Percentiles rank a stretch among this genome's conserved stretches.
Conservation (phyloP, 2,113 vertebrate genomes). For the Channa maculata region DNA sequence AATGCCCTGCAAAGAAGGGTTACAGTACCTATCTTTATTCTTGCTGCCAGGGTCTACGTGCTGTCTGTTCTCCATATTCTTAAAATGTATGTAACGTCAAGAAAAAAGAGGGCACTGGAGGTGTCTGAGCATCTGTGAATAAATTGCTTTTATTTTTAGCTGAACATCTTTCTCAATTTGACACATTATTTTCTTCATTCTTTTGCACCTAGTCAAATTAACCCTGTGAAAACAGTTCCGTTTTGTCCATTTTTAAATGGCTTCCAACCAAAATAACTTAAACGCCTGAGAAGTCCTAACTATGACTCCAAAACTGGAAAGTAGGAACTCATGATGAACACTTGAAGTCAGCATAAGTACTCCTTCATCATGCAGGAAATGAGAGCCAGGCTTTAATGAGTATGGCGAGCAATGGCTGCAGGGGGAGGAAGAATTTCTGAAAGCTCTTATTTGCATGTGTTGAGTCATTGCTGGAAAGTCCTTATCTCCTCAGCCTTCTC, state of each 20-base stretch:
- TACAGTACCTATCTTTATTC: too few relatives aligned
- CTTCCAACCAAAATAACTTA: constrained; percentile 22
- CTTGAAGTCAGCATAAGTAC: constrained; percentile 30
- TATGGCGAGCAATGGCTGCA: constrained; percentile 18
- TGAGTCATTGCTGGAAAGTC: constrained; percentile 62
- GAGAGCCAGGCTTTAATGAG: constrained; percentile 47
- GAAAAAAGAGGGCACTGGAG: not conserved
- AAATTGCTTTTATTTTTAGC: not conserved
- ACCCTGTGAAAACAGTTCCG: not conserved
- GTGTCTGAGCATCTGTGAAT: not conserved
- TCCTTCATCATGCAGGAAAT: constrained; percentile 37
- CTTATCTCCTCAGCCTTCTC: constrained; percentile 56
- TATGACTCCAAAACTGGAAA: constrained; percentile 20
- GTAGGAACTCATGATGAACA: constrained; percentile 34
- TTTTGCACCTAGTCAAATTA: constrained; percentile 1
- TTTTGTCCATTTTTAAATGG: constrained; percentile 7
- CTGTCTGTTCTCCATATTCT: not conserved
- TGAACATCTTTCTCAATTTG: too few relatives aligned
- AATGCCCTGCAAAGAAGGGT: too few relatives aligned
- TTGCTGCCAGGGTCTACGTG: not conserved
- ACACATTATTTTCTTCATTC: not conserved
- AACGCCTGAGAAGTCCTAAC: constrained; percentile 31
- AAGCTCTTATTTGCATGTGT: constrained; percentile 57
- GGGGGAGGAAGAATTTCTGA: constrained; percentile 32
- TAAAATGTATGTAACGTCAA: not conserved